phyloP scores from a whole-genome alignment of 1,140 invertebrate species.

The Drosophila serrata region DNA sequence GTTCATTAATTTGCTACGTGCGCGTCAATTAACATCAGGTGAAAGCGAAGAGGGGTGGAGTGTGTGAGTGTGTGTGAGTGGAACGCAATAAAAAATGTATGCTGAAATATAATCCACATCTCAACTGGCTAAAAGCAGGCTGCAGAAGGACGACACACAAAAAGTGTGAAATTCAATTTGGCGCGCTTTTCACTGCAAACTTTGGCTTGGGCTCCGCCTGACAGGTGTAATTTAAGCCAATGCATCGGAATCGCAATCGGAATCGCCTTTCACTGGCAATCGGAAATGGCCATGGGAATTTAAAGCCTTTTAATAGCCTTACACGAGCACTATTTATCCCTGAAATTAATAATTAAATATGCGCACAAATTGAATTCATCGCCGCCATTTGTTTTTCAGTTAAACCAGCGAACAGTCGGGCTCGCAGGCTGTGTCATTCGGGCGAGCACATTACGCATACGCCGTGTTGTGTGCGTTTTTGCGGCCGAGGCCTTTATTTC shows the following conservation, averaged over 20 bases:
- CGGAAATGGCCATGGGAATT: constrained; percentile 53
- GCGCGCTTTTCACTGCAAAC: constrained; percentile 30
- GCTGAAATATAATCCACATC: constrained; percentile 42
- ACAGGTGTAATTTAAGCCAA: constrained; percentile 57
- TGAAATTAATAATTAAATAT: constrained; percentile 71
- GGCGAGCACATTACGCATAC: constrained; percentile 67
- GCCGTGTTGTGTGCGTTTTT: constrained; percentile 47
- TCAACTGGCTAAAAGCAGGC: constrained; percentile 34
- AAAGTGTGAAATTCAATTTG: constrained; percentile 63
- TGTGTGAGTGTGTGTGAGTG: neutral
- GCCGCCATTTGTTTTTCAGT: constrained; percentile 29
- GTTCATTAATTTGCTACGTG: constrained; percentile 59
- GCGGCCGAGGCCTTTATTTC: constrained; percentile 50
- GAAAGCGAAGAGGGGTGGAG: neutral
- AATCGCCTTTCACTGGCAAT: constrained; percentile 55
- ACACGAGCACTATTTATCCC: constrained; percentile 34
- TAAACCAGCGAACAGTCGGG: constrained; percentile 11
- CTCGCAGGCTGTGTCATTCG: neutral
- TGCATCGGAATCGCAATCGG: constrained; percentile 47
- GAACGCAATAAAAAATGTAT: constrained; percentile 24
- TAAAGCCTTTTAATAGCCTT: constrained; percentile 63
- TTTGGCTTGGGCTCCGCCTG: neutral
- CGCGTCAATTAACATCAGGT: constrained; percentile 46
- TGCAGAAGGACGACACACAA: constrained; percentile 14
- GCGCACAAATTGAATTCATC: constrained; percentile 69